Evolutionary conservation across 1,140 invertebrate genomes (phyloP).

Genomic region (Drosophila burlai): DNA sequence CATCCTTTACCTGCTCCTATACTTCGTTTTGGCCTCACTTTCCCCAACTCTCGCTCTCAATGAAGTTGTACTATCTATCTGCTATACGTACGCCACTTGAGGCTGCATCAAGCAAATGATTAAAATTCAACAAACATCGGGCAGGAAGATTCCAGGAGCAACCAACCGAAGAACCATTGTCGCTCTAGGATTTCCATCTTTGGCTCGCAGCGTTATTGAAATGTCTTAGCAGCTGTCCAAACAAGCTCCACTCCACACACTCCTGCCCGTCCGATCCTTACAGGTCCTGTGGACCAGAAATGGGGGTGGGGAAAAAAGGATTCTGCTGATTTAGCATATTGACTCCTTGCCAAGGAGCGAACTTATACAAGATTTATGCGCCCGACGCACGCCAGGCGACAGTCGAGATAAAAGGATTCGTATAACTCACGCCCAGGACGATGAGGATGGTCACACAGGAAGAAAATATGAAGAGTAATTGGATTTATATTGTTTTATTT

Average conservation of each 20-base stretch:
- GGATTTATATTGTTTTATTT: not conserved
- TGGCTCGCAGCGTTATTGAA: conserved; percentile 70
- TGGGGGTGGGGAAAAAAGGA: conserved; percentile 13
- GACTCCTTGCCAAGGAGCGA: conserved; percentile 76
- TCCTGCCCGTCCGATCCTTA: not conserved
- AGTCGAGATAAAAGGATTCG: conserved; percentile 78
- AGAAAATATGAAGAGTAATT: not conserved
- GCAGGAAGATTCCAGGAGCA: conserved; percentile 22
- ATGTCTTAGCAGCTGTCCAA: conserved; percentile 81
- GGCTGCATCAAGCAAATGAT: conserved; percentile 56
- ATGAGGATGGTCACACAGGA: not conserved
- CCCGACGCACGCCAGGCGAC: conserved; percentile 64
- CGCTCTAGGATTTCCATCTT: conserved; percentile 52
- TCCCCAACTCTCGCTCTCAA: conserved; percentile 41
- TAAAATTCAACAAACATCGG: conserved; percentile 75
- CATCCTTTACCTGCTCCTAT: not conserved
- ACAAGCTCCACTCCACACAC: conserved; percentile 27
- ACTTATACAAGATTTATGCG: conserved; percentile 84
- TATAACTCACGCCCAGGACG: conserved; percentile 62
- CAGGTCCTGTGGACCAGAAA: conserved; percentile 9
- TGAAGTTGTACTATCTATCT: conserved; percentile 15
- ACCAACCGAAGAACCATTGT: conserved; percentile 38
- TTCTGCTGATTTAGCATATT: conserved; percentile 83
- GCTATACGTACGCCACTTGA: conserved; percentile 1
- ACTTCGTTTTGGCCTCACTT: conserved; percentile 6